Evolutionary conservation across 1,140 invertebrate species (phyloP), one percentile per base, ranked within the genome.

Genomic region (Drosophila azteca): DNA sequence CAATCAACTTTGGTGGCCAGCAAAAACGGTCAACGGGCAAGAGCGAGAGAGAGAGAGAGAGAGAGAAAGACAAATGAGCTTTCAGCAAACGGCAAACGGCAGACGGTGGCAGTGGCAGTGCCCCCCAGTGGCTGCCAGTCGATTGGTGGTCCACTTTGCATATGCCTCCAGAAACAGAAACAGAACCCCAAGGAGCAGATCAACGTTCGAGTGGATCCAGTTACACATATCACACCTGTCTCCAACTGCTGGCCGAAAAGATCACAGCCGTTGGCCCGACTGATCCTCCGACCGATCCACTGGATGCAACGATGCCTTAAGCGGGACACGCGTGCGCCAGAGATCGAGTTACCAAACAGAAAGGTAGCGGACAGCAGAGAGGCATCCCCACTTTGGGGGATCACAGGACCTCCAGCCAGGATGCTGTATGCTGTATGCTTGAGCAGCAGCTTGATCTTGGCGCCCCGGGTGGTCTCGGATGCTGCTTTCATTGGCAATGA

Each of bases 221-320:
- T 84, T 84, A 85, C 72, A 74, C 59, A 70, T 59, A 83, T 83
- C 84, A 88, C 83, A 88, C 83, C 83, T 88, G 80, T 66, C 76
- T 52, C 41, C 35, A 74, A 58, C 59, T 48, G 68, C 64, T 61
- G 77, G 46, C 74, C 66, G 72, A 81, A 81, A 87, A 87, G 84
- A 87, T 87, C 83, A 87, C 79, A 88, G 83, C 75, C 59, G 63
- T 67, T 72, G 70, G 74, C 54, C 72, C 75, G 73, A 68, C 78
- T 64, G 55, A 51, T 61, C 17, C 31, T 48, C 52, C 50, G 41
- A 53, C 8, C 31, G 31, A 31, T 31, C 31, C 52, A 4, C 35
- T 39, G 35, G 35, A 11, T 39, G 35, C 35, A n/a, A 58, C 44
- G 35, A 45, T 35, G 54, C 31, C 48, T 66, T 43, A 15, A 59